Evolutionary conservation across 2,797 vertebrate species (phyloP).

Genomic region (Mionectes olivaceus): DNA sequence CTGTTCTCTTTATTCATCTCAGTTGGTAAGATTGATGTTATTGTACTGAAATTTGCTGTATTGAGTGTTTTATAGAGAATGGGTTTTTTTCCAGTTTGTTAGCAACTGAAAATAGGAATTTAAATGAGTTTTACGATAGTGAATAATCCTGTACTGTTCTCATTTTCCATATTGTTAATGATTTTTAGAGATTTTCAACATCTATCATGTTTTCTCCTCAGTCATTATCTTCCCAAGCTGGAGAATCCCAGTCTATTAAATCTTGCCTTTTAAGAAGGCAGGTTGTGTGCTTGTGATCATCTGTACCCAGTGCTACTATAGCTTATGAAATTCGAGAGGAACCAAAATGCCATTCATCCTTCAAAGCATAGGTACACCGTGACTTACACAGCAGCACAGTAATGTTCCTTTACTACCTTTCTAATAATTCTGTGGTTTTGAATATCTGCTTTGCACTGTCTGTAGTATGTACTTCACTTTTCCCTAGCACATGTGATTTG

Average conservation of each 20-base stretch:
- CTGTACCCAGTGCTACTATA: background rate
- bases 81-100: background rate
- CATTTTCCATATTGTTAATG: background rate
- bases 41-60: background rate
- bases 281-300: background rate
- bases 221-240: background rate
- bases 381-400: background rate
- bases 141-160: background rate
- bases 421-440: background rate
- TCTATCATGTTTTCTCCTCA: background rate
- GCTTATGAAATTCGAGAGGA: background rate
- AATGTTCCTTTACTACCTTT: background rate
- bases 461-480: background rate
- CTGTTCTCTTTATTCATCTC: background rate
- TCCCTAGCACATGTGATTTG: accelerated
- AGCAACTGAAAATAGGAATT: background rate
- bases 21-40: background rate
- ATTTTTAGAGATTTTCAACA: background rate
- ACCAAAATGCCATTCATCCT: background rate
- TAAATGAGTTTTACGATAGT: background rate
- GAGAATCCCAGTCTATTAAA: background rate
- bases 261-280: background rate
- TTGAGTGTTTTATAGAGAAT: background rate
- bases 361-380: background rate
- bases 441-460: background rate